Conservation (phyloP, 2,797 vertebrate species). For the Anguilla obscura region DNA sequence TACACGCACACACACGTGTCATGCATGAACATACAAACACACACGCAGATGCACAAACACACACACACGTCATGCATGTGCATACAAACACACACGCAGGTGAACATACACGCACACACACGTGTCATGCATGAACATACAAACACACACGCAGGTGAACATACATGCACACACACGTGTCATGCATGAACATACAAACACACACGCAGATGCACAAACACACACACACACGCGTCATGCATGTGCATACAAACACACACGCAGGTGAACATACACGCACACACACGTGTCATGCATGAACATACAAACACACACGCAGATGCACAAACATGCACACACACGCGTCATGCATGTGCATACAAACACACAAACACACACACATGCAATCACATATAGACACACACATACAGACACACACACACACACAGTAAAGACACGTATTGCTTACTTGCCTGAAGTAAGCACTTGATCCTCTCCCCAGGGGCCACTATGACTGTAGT, state of each 20-base stretch:
- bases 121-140: no score
- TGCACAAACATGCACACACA: not conserved
- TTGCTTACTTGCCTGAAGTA: conserved; percentile 68
- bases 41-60: not conserved
- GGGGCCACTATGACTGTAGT: conserved; percentile 73
- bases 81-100: not conserved
- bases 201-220: not conserved
- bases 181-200: not conserved
- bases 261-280: conserved; percentile 1
- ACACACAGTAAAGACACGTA: not conserved
- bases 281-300: not conserved
- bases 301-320: not conserved
- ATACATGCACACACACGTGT: not conserved
- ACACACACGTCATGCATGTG: not conserved
- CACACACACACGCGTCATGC: conserved; percentile 14
- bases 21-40: not conserved
- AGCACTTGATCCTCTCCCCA: conserved; percentile 77
- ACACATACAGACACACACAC: no score
- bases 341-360: not conserved
- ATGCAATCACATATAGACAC: not conserved
- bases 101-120: no score
- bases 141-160: conserved; percentile 7
- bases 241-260: no score
- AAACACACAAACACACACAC: not conserved
- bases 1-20: not conserved